phyloP scores from a whole-genome alignment of 2,797 vertebrate genomes.

The Labroides dimidiatus region DNA sequence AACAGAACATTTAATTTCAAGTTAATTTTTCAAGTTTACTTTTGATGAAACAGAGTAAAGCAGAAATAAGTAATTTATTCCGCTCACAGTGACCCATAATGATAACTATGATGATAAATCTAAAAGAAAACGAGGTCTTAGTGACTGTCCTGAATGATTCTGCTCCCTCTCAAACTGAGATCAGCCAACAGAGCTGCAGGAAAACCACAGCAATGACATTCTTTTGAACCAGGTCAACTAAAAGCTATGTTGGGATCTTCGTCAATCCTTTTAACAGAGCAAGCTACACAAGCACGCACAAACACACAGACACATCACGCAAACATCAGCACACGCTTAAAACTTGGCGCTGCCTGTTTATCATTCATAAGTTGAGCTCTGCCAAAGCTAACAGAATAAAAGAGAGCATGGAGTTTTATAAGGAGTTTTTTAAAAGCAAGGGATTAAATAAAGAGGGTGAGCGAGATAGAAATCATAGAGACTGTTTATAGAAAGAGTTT shows the following conservation, averaged over 20 bases:
- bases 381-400: slow-evolving; percentile 37
- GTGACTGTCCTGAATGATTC: slow-evolving; percentile 22
- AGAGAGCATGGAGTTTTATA: slow-evolving; percentile 14
- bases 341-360: slow-evolving; percentile 15
- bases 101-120: neutral
- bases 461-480: slow-evolving; percentile 33
- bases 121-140: slow-evolving; percentile 33
- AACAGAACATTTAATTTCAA: neutral
- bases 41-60: neutral
- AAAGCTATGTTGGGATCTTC: neutral
- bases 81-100: no score
- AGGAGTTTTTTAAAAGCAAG: slow-evolving; percentile 11
- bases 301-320: neutral
- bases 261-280: neutral
- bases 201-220: slow-evolving; percentile 47
- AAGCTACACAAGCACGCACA: neutral
- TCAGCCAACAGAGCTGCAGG: slow-evolving; percentile 10
- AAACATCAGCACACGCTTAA: neutral
- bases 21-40: no score
- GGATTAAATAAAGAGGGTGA: slow-evolving; percentile 8
- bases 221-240: slow-evolving; percentile 20
- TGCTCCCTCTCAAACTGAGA: slow-evolving; percentile 4
- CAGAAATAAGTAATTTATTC: neutral
- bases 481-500: slow-evolving; percentile 34
- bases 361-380: slow-evolving; percentile 12